Base-by-base conservation (phyloP, 1,140 invertebrate species). In the Dreissena polymorpha region DNA sequence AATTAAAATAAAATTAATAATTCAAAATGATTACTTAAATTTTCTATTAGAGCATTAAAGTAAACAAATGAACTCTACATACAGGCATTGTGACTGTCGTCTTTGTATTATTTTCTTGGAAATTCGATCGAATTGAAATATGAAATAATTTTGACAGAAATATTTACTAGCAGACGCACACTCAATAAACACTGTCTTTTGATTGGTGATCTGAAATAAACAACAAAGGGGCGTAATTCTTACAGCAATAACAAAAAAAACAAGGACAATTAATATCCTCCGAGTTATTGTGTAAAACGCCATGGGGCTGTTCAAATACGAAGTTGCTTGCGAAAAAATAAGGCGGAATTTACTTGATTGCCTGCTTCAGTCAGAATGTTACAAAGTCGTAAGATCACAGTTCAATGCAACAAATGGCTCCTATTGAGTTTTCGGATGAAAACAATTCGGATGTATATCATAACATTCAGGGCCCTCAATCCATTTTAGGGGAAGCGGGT, bases 291-390 rank as follows among this genome's bases (percentile, higher is more conserved):
- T 39, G 3, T 39, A 5, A 39, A 39, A 39, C 39, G 39, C 57
- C 3, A 60, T 60, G 39, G 12, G 55, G 10, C 68, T 78, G 65
- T 49, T 23, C 8, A 63, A 77, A 53, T 29, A 29, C 21, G 50
- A 78, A 39, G 55, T 78, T 18, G 76, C 76, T 7, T 78, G 76
- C 49, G 64, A 69, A 39, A 12, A 21, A 49, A 49, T 53, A 27
- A 69, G 51, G 57, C 68, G 69, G 18, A 65, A 78, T 49, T 57
- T 78, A 53, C 39, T 78, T 7, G 69, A 78, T 50, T 78, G 76
- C 39, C 49, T 78, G 10, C 64, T 57, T 18, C 65, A 78, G 50
- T 78, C 76, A 39, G 76, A 78, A 57, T 78, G 76, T 60, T 78
- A 78, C 76, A 78, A 78, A 78, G 29, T 69, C 21, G 76, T 70